Base-by-base conservation (phyloP, 2,113 vertebrate genomes). In the Labeo rohita region DNA sequence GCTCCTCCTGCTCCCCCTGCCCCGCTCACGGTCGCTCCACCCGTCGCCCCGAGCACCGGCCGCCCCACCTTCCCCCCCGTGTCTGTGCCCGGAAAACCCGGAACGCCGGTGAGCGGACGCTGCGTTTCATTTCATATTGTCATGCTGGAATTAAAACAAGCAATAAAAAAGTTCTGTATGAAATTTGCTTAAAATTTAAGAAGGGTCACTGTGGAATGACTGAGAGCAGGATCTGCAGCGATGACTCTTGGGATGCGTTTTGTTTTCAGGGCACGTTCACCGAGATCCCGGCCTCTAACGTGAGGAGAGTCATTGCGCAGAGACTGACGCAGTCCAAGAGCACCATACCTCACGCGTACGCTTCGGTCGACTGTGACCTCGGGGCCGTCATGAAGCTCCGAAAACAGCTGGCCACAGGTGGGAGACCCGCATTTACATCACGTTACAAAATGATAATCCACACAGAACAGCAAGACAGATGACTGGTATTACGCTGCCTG, bases 251-350 rank as follows among this genome's bases (percentile, higher is more conserved):
- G 54, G 34, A 34, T 23, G 34, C 47, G 10, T 45, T 74, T 2
- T 80, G 45, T 49, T 83, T 81, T 65, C 90, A 99, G 98, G 97
- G 96, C 68, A 96, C 96, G 0, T 99, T 98, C 92, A 97, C 96
- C 54, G 97, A 99, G 93, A 93, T 98, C 90, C 97, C 97, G 72
- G 95, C 98, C 49, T 96, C 97, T 87, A 98, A 96, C 47, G 92
- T 98, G 54, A 96, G 97, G 84, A 97, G 96, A 89, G 96, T 98
- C 87, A 99, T 99, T 86, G 98, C 98, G 87, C 97, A 98, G 91
- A 96, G 97, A 86, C 92, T 99, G 88, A 98, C 95, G 3, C 96
- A 98, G 81, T 99, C 98, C 39, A 99, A 99, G 93, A 95, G 94
- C 84, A 98, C 96, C 72, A 95, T 99, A 90, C 98, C 98, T 89